Percentiles rank a stretch among this genome's conserved stretches.
Evolutionary conservation across 2,888 invertebrate species (phyloP).

Genomic region (Nudaria mundana): DNA sequence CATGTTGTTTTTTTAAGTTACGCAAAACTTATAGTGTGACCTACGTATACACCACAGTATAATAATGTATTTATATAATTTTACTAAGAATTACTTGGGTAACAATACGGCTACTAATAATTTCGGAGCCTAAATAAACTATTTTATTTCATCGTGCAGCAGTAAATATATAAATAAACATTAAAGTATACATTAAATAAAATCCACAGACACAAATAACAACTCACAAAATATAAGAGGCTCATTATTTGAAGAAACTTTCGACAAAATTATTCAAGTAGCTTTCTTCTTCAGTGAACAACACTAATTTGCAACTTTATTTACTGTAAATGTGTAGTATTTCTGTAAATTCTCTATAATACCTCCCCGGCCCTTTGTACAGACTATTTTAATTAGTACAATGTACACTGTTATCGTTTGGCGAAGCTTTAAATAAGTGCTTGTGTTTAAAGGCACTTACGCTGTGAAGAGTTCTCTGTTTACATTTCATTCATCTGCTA

Average conservation of each 20-base stretch:
- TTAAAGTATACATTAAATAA: conserved; percentile 14
- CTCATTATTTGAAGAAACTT: conserved; percentile 50
- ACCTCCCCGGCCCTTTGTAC: conserved; percentile 39
- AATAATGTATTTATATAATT: too few species aligned
- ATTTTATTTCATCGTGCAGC: too few species aligned
- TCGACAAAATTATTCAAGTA: conserved; percentile 40
- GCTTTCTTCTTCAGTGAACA: conserved; percentile 36
- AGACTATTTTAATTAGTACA: conserved; percentile 71
- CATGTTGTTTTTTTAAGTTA: too few species aligned
- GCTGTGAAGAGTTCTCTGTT: conserved; percentile 39
- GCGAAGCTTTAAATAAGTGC: conserved; percentile 49
- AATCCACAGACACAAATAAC: conserved; percentile 28
- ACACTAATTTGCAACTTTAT: conserved; percentile 63
- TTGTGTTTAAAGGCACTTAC: conserved; percentile 41
- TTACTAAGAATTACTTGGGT: too few species aligned
- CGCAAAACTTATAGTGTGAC: too few species aligned
- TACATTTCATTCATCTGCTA: conserved; percentile 34
- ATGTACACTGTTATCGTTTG: conserved; percentile 63
- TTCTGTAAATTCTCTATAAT: conserved; percentile 31
- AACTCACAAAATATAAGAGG: conserved; percentile 29
- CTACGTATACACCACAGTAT: too few species aligned
- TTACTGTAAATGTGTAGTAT: conserved; percentile 50
- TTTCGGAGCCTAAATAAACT: too few species aligned
- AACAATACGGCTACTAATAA: too few species aligned
- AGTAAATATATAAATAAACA: too few species aligned